Base-by-base conservation (phyloP, 1,140 invertebrate genomes). In the Diabrotica undecimpunctata region DNA sequence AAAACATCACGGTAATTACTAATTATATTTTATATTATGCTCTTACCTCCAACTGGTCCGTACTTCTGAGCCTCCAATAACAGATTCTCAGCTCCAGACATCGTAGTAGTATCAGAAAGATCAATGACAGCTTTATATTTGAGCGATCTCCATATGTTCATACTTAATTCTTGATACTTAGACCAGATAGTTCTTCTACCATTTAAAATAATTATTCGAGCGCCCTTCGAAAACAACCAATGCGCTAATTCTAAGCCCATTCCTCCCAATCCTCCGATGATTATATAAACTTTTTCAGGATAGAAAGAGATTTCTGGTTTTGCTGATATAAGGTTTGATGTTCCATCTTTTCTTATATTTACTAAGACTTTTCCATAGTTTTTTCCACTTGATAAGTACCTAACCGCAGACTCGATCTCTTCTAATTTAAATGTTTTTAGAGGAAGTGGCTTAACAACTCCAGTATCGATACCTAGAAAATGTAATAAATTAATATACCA, bases 301-400 rank as follows among this genome's bases (percentile, higher is more conserved):
- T 74, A 56, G 51, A 70, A 74, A 46, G 46, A 54, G 2, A 91
- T 90, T 66, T 90, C 84, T 39, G 94, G 90, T 67, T 95, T 86
- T n/a, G 93, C 38, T 9, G 25, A n/a, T 5, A 94, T 84, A 0
- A 85, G 80, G 72, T 85, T 86, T 6, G 76, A 51, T 2, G 86
- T 81, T 75, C 93, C 89, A 76, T 94, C 91, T 11, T 90, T 85
- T 37, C 89, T 84, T 39, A 98, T 89, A 79, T 96, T 91, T 54
- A 98, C 77, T 10, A 98, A 74, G 10, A 98, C 95, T 84, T 98
- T 98, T 70, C 96, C 96, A 67, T 97, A 96, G 78, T 98, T 95
- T 81, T 95, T 96, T 51, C 96, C 96, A 2, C 92, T 88, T n/a
- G 95, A 95, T 92, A 98, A 97, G 76, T 87, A 98, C 68, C 90